Conservation (phyloP, 2,113 vertebrate species). For the Apodemus speciosus region DNA sequence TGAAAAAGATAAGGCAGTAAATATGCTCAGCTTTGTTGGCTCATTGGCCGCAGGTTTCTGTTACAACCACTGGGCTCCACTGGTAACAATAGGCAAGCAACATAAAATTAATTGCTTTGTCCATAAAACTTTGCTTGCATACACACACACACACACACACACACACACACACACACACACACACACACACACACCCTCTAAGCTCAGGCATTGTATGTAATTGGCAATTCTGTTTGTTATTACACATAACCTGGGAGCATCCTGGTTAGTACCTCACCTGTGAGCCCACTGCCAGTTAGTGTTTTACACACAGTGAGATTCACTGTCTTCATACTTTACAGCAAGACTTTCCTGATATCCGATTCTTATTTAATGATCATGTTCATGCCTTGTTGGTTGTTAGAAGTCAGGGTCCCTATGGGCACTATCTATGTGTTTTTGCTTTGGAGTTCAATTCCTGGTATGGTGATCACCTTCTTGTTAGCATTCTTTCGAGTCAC, state of each 20-base stretch:
- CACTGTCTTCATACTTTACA: not conserved
- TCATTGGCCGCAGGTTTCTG: not conserved
- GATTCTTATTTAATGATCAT: slow-evolving; percentile 2
- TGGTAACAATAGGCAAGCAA: not conserved
- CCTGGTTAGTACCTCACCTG: not conserved
- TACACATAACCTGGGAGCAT: not conserved
- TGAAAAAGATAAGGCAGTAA: not conserved
- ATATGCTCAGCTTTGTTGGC: not conserved
- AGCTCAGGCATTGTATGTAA: not conserved
- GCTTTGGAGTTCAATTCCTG: not conserved
- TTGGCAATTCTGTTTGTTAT: not conserved
- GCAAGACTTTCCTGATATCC: not conserved
- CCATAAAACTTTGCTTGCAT: slow-evolving; percentile 3
- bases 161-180: not conserved
- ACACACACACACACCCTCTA: not conserved
- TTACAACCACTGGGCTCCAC: not conserved
- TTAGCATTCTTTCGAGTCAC: not conserved
- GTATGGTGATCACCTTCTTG: not conserved
- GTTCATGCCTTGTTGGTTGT: not conserved
- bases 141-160: not conserved
- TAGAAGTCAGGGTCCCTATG: not conserved
- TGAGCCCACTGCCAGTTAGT: not conserved
- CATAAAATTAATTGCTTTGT: not conserved
- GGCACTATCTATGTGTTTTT: not conserved
- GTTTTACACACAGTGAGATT: not conserved